Evolutionary conservation across 2,888 invertebrate genomes (phyloP), one percentile per base, ranked within the genome.

Genomic region (Scrobipalpa atriplicella): DNA sequence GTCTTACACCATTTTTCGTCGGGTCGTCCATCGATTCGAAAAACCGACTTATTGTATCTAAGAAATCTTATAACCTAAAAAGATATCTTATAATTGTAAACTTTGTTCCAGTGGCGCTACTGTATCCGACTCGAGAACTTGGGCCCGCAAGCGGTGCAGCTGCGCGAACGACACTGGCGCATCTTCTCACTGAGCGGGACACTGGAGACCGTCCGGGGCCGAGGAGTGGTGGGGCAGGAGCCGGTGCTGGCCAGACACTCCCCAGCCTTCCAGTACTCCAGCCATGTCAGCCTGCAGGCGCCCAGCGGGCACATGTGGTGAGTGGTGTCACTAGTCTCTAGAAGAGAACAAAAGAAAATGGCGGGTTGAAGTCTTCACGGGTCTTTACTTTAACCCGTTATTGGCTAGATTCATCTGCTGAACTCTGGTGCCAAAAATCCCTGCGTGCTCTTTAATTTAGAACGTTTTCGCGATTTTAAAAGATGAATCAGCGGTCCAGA

Each of bases 271-370:
- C 99, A 99, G 91, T 99, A 99, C 89, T 98, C 98, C 86, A 98
- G 98, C 86, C 99, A 99, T 88, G 98, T 99, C 65, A 98, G 98
- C 76, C 93, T 99, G 73, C 99, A 99, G 93, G 98, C 99, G 67
- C 98, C 99, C 52, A 98, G 98, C 83, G 99, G 99, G 9, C 99
- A 99, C 82, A 98, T 99, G 98, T 98, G 98, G 98, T 98, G 83
- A 85, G 93, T n/a, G n/a, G 3, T 13, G 0, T 36, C 36, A 2
- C 6, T 10, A 58, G 2, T 29, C 29, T 3, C 29, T 29, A 29
- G 29, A 29, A 29, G n/a, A n/a, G n/a, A n/a, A n/a, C n/a, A n/a
- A n/a, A n/a, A n/a, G n/a, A n/a, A n/a, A n/a, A n/a, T n/a, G n/a
- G n/a, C n/a, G n/a, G n/a, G n/a, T n/a, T n/a, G n/a, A n/a, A n/a